Evolutionary conservation across 2,113 vertebrate species (phyloP).

Genomic region (Odontesthes bonariensis): DNA sequence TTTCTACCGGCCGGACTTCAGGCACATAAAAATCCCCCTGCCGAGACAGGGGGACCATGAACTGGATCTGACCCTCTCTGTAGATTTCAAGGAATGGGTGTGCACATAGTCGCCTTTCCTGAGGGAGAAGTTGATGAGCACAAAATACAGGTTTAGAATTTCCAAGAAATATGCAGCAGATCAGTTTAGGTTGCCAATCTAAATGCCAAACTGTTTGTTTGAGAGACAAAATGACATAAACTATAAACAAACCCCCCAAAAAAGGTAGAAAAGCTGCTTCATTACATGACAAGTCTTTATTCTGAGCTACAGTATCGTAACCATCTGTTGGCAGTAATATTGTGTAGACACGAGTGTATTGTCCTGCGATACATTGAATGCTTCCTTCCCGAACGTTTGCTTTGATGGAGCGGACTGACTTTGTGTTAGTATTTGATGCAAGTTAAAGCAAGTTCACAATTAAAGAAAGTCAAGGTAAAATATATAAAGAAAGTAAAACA

Average conservation of each 20-base stretch:
- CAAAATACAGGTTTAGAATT: background rate
- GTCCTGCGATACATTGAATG: too few relatives aligned
- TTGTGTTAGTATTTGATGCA: background rate
- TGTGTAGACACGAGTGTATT: too few relatives aligned
- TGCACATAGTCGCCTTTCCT: constrained; percentile 92
- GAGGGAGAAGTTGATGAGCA: constrained; percentile 9
- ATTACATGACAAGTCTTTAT: too few relatives aligned
- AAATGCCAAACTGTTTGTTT: background rate
- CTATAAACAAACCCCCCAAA: background rate
- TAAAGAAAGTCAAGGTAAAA: too few relatives aligned
- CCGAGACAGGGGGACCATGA: constrained; percentile 89
- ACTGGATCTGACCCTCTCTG: constrained; percentile 88
- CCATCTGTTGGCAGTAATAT: too few relatives aligned
- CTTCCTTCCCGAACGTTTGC: background rate
- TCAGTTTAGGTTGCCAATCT: background rate
- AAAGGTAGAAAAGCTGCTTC: background rate
- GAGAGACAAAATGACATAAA: background rate
- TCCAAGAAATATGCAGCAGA: background rate
- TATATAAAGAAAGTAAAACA: too few relatives aligned
- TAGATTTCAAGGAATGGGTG: constrained; percentile 95
- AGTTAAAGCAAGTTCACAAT: too few relatives aligned
- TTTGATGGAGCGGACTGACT: background rate
- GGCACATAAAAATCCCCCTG: constrained; percentile 96
- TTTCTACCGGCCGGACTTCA: constrained; percentile 85
- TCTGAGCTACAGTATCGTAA: too few relatives aligned